These are phyloP conservation scores for Torymus tubicola DNA, from an alignment of 2,888 invertebrate genomes.

Conservation along the genomic window DNA sequence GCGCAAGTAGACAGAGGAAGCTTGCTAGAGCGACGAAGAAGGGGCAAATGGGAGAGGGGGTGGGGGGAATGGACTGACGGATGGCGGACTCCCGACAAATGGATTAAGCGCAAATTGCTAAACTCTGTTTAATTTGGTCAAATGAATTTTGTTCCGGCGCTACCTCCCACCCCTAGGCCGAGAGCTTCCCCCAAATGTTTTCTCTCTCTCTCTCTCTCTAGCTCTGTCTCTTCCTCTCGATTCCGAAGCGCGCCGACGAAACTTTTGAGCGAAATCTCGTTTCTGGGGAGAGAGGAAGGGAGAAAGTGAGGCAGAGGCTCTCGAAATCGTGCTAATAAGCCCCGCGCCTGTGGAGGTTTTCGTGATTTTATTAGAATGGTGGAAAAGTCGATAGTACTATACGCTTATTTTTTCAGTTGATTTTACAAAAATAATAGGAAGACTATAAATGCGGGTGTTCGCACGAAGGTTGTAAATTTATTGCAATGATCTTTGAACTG, in stretches of 20 bases:
- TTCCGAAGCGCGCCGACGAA: slow-evolving; percentile 38
- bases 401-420: no score
- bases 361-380: no score
- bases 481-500: no score
- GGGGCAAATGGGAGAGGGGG: slow-evolving; percentile 60
- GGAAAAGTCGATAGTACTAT: no score
- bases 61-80: slow-evolving; percentile 60
- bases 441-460: no score
- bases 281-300: slow-evolving; percentile 43
- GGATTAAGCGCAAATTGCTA: slow-evolving; percentile 73
- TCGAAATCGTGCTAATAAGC: slow-evolving; percentile 35
- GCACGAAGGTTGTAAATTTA: no score
- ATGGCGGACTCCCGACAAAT: slow-evolving; percentile 70
- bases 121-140: slow-evolving; percentile 74
- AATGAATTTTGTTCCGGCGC: slow-evolving; percentile 70
- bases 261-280: slow-evolving; percentile 65
- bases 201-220: no score
- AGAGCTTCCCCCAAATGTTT: not conserved
- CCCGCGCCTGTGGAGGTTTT: not conserved
- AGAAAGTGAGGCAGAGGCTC: not conserved
- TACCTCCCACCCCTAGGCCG: slow-evolving; percentile 25
- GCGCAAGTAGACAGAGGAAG: no score
- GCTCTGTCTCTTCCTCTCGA: not conserved
- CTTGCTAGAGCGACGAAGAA: slow-evolving; percentile 40
- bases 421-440: no score